phyloP scores from a whole-genome alignment of 2,888 invertebrate genomes.

The Hecatera dysodea region DNA sequence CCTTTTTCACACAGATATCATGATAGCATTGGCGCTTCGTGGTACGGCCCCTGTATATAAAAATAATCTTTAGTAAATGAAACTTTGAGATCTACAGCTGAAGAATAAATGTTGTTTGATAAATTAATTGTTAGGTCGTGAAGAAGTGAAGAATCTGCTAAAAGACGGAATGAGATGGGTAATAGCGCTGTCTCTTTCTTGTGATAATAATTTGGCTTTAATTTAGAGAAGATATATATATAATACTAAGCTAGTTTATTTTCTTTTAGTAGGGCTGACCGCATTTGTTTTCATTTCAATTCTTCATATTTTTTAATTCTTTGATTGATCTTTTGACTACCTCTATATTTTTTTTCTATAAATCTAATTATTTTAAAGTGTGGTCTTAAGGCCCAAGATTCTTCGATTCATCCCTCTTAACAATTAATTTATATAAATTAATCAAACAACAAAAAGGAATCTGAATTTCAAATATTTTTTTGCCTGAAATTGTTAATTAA shows the following conservation, averaged over 20 bases:
- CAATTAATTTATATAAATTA: constrained; percentile 33
- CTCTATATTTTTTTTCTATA: background rate
- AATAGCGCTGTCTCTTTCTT: constrained; percentile 2
- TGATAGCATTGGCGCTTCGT: too few species aligned
- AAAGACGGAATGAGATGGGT: constrained; percentile 26
- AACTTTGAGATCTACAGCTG: constrained; percentile 55
- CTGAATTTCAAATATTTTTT: constrained; percentile 48
- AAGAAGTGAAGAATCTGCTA: constrained; percentile 54
- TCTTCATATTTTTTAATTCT: background rate
- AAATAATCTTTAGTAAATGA: constrained; percentile 55
- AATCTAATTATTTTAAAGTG: background rate
- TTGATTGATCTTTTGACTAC: background rate
- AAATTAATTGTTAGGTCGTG: constrained; percentile 32
- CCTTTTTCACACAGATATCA: too few species aligned
- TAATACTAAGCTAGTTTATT: constrained; percentile 30
- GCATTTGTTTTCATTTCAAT: background rate
- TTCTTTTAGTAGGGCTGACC: constrained; percentile 54
- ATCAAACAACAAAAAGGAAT: constrained; percentile 34
- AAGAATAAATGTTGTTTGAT: constrained; percentile 36
- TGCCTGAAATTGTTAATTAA: constrained; percentile 7
- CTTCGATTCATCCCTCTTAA: constrained; percentile 31
- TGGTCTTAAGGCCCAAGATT: constrained; percentile 47
- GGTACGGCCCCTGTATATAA: constrained; percentile 44
- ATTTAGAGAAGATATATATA: constrained; percentile 5
- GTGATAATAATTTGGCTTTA: constrained; percentile 25